Evolutionary conservation across 2,888 invertebrate species (phyloP), one percentile per base, ranked within the genome.

Genomic region (Electrophaes corylata): DNA sequence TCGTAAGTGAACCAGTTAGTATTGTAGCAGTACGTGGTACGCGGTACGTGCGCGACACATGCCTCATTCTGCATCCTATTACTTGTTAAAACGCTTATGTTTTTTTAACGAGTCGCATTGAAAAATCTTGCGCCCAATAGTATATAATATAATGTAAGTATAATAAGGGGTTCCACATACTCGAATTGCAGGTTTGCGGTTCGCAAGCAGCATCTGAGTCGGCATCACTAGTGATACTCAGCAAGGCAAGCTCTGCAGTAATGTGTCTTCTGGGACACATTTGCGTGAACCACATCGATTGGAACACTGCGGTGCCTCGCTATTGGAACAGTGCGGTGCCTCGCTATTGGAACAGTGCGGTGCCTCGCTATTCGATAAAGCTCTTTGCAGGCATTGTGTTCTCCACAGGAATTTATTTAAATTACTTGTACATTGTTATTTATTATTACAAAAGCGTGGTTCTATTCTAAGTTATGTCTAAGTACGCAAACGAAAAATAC

Each of bases 251-350:
- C 45, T 14, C 45, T 26, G 43, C 43, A 43, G 23, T 63, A 66
- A 68, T 66, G 61, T 48, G 60, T 62, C 67, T 60, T 58, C 31
- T n/a, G 55, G 58, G 67, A 57, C 50, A 19, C 57, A 62, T 62
- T 52, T 44, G 47, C 54, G 48, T 39, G 41, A 51, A 43, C 43
- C 43, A 41, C 53, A 20, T 47, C 54, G 41, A 41, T 54, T 35
- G 46, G 41, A 12, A 40, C 54, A 40, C 31, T 49, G 49, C 49
- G 49, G 49, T 40, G 40, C 40, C 49, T 41, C 40, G 12, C 26
- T 11, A 19, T 29, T 35, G 35, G 20, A 39, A n/a, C n/a, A n/a
- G n/a, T n/a, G n/a, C n/a, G n/a, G n/a, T n/a, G n/a, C n/a, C n/a
- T n/a, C n/a, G n/a, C n/a, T n/a, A 41, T 54, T 35, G 46, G 41